Percentiles rank a stretch among this genome's conserved stretches.
These are phyloP conservation scores for Zaprionus kolodkinae DNA, from an alignment of 1,140 invertebrate genomes.

Conservation along the genomic window DNA sequence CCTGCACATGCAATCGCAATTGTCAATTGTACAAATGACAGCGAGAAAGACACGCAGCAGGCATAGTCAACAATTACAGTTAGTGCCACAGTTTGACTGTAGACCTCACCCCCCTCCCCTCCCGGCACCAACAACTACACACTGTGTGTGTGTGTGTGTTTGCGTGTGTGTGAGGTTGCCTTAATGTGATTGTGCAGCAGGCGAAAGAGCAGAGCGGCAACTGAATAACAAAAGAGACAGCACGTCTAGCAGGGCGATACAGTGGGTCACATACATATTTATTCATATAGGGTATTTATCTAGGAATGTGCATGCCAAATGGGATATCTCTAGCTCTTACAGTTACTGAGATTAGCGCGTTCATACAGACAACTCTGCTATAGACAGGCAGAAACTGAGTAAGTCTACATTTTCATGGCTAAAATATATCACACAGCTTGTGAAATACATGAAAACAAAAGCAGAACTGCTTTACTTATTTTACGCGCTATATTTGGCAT, in stretches of 20 bases:
- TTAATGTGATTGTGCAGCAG: constrained; percentile 73
- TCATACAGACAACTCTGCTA: background rate
- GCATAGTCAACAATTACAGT: constrained; percentile 75
- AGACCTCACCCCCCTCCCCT: constrained; percentile 33
- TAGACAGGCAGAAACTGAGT: too few species aligned
- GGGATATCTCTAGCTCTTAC: background rate
- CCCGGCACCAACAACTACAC: constrained; percentile 1
- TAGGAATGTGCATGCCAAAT: background rate
- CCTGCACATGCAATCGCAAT: constrained; percentile 75
- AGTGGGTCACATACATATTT: background rate
- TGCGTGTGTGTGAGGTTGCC: constrained; percentile 38
- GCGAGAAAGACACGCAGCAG: constrained; percentile 47
- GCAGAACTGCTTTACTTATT: too few species aligned
- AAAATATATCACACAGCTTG: too few species aligned
- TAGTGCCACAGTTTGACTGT: constrained; percentile 79
- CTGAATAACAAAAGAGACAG: constrained; percentile 54
- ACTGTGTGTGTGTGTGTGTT: constrained; percentile 18
- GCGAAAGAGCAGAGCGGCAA: constrained; percentile 47
- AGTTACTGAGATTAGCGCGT: background rate
- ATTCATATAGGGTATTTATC: too few species aligned
- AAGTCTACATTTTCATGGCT: too few species aligned
- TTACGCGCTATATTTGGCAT: background rate
- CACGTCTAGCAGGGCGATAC: constrained; percentile 13
- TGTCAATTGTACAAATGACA: constrained; percentile 79
- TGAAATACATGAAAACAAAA: too few species aligned